Conservation (phyloP, 2,797 vertebrate genomes). For the Chrysocyon brachyurus region DNA sequence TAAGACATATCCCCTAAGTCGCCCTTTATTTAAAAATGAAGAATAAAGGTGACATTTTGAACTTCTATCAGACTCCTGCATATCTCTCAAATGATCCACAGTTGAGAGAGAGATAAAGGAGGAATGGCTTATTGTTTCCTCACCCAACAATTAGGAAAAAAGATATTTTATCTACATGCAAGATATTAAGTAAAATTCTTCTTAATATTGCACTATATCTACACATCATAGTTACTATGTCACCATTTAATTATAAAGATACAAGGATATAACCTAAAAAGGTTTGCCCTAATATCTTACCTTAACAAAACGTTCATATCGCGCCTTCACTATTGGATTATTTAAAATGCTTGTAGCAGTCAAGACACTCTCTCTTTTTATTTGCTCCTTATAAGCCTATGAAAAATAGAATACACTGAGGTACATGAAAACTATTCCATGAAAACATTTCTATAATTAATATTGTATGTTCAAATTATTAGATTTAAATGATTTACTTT, state of each 20-base stretch:
- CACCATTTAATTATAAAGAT: constrained; percentile 33
- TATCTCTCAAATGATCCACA: constrained; percentile 27
- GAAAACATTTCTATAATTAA: constrained; percentile 23
- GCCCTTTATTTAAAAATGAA: constrained; percentile 28
- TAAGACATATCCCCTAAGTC: constrained; percentile 9
- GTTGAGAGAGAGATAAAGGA: not conserved
- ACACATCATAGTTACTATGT: not conserved
- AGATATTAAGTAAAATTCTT: not conserved
- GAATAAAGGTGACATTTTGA: constrained; percentile 21
- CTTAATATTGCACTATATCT: not conserved
- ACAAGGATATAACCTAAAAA: not conserved
- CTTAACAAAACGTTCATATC: constrained; percentile 93
- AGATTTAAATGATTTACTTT: constrained; percentile 62
- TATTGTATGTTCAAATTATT: constrained; percentile 23
- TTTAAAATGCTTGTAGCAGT: constrained; percentile 94
- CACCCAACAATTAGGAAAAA: not conserved
- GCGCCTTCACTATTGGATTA: constrained; percentile 92
- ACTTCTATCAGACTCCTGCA: not conserved
- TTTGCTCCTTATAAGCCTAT: constrained; percentile 93
- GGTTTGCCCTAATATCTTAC: constrained; percentile 85
- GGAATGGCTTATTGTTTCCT: not conserved
- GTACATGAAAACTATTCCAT: constrained; percentile 23
- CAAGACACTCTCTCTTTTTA: constrained; percentile 93
- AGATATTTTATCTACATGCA: not conserved
- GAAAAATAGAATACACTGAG: constrained; percentile 67